Base-by-base conservation (phyloP, 2,797 vertebrate genomes). In the Lagodon rhomboides region DNA sequence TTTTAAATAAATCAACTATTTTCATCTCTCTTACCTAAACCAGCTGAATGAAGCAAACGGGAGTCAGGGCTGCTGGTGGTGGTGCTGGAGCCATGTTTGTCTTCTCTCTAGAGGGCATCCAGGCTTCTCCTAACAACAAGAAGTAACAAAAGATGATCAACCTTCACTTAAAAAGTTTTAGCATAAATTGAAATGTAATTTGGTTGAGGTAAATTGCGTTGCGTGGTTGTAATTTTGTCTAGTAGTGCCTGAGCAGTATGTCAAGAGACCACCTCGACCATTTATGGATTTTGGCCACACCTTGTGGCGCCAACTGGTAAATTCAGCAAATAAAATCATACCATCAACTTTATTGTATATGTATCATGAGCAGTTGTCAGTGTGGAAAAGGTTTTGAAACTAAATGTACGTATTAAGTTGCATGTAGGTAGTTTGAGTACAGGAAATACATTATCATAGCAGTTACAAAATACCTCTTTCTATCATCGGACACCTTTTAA, bases 251-350 rank as follows among this genome's bases (percentile, higher is more conserved):
- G 30, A 34, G 7, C 30, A 34, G 3, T 34, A 34, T 34, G 30
- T 34, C 30, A 34, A 34, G 30, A 34, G 30, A 34, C 30, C 34
- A 50, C 30, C 20, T 60, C 22, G 10, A 22, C 5, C 5, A 12
- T 12, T 20, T 27, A 15, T 58, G 61, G 61, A 53, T 1, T 76
- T 47, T 73, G 59, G 58, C 58, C 25, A 25, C 77, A 73, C 64
- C 59, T 76, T 30, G 58, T 76, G 73, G 68, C 53, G 3, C 9
- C 22, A 49, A 46, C 20, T 17, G 18, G 64, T 53, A 54, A 51
- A 46, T 64, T 16, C 27, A 34, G 30, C 30, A 7, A 34, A 15
- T 59, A 34, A 34, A 22, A n/a, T 41, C 3, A 9, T 3, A n/a
- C 10, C n/a, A 11, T n/a, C 6, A n/a, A 20, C 34, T 41, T 60